Evolutionary conservation across 2,888 invertebrate genomes (phyloP).

Genomic region (Diploptera punctata): DNA sequence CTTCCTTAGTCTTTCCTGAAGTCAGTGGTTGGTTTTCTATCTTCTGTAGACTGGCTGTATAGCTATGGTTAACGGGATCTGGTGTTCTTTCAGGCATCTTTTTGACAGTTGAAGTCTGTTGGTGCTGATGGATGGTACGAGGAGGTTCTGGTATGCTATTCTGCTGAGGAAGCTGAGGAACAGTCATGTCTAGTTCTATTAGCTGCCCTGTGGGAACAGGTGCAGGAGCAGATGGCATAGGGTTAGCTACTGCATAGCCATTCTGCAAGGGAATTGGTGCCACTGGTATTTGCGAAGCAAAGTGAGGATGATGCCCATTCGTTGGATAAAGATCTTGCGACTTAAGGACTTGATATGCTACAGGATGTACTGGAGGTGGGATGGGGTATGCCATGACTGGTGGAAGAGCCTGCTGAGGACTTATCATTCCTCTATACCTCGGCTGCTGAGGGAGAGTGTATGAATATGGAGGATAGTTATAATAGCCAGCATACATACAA

Average conservation of each 20-base stretch:
- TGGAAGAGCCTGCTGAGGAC: slow-evolving; percentile 41
- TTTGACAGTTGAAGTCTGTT: not conserved
- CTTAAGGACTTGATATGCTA: slow-evolving; percentile 38
- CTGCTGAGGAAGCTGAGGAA: slow-evolving; percentile 34
- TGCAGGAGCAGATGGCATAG: slow-evolving; percentile 44
- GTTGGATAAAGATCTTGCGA: slow-evolving; percentile 44
- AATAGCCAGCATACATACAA: slow-evolving; percentile 37
- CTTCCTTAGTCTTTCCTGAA: slow-evolving; percentile 61
- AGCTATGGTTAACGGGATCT: not conserved
- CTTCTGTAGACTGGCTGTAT: slow-evolving; percentile 3
- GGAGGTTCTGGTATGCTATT: slow-evolving; percentile 34
- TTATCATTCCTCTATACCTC: slow-evolving; percentile 34
- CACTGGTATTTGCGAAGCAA: not conserved
- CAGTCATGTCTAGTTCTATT: slow-evolving; percentile 61
- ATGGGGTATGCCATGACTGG: slow-evolving; percentile 32
- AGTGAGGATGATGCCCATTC: slow-evolving; percentile 40
- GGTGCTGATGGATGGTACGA: slow-evolving; percentile 26
- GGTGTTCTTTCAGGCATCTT: slow-evolving; percentile 40
- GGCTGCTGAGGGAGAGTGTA: slow-evolving; percentile 34
- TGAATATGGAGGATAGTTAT: slow-evolving; percentile 33
- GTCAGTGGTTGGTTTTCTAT: slow-evolving; percentile 31
- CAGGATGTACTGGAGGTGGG: slow-evolving; percentile 30
- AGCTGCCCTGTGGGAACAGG: slow-evolving; percentile 70
- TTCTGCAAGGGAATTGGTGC: slow-evolving; percentile 34
- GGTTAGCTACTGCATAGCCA: slow-evolving; percentile 30